Percentiles rank a stretch among this genome's conserved stretches.
phyloP scores from a whole-genome alignment of 2,888 invertebrate species.

The Hemaris fuciformis region DNA sequence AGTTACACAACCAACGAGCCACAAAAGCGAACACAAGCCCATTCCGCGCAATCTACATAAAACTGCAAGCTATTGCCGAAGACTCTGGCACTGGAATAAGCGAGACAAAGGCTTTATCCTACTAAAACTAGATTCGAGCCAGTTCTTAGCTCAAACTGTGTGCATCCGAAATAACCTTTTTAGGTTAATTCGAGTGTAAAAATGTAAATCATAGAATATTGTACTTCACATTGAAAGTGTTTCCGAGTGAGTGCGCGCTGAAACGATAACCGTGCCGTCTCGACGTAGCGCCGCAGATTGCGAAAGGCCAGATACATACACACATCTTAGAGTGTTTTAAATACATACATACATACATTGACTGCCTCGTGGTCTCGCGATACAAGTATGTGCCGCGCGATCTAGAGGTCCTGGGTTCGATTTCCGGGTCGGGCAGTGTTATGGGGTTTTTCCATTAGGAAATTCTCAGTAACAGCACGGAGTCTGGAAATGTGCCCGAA shows the following conservation, averaged over 20 bases:
- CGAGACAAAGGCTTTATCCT: conserved; percentile 5
- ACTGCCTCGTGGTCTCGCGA: too few species aligned
- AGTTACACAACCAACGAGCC: neutral
- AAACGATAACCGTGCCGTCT: conserved; percentile 3
- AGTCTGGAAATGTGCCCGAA: too few species aligned
- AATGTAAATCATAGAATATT: conserved; percentile 14
- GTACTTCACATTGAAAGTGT: conserved; percentile 12
- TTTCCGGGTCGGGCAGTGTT: too few species aligned
- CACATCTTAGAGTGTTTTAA: too few species aligned
- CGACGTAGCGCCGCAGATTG: neutral
- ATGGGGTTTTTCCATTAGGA: too few species aligned
- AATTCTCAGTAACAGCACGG: too few species aligned
- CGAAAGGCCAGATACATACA: neutral
- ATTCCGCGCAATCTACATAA: neutral
- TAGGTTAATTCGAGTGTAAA: conserved; percentile 11
- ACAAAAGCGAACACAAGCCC: neutral
- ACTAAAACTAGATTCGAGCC: conserved; percentile 6
- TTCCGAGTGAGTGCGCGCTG: conserved; percentile 4
- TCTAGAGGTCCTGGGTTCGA: too few species aligned
- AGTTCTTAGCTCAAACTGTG: conserved; percentile 10
- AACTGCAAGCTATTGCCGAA: neutral
- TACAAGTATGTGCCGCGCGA: too few species aligned
- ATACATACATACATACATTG: too few species aligned
- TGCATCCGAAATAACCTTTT: conserved; percentile 13
- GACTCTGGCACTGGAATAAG: neutral